Evolutionary conservation across 1,140 invertebrate genomes (phyloP).

Genomic region (Drosophila rhopaloa): DNA sequence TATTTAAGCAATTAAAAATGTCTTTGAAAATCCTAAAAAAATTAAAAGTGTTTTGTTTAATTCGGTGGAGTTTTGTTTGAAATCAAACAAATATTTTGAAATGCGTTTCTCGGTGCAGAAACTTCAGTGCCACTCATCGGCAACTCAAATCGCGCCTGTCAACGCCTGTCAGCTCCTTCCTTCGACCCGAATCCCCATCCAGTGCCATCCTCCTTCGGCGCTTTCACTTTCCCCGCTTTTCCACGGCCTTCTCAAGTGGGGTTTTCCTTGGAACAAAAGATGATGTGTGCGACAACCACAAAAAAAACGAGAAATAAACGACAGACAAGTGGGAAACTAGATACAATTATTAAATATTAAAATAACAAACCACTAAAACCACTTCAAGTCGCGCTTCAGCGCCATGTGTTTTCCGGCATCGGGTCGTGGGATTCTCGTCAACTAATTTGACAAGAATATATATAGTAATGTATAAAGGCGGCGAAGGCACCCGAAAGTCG

Average conservation of each 20-base stretch:
- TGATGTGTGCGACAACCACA: conserved; percentile 43
- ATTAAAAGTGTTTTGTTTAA: too few relatives aligned
- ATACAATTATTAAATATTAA: conserved; percentile 83
- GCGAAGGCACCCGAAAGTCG: neutral
- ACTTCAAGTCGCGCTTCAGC: conserved; percentile 71
- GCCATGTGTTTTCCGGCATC: conserved; percentile 42
- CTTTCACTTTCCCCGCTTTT: conserved; percentile 70
- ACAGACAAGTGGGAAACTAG: conserved; percentile 71
- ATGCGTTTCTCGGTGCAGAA: neutral
- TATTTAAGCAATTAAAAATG: too few relatives aligned
- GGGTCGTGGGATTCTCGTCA: conserved; percentile 58
- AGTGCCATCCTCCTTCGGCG: conserved; percentile 26
- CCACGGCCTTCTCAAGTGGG: conserved; percentile 67
- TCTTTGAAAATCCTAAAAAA: too few relatives aligned
- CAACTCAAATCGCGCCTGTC: conserved; percentile 42
- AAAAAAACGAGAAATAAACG: neutral
- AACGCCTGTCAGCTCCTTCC: conserved; percentile 48
- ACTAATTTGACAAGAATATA: conserved; percentile 55
- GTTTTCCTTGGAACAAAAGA: conserved; percentile 68
- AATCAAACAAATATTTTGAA: too few relatives aligned
- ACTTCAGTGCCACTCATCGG: conserved; percentile 14
- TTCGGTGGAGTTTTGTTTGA: too few relatives aligned
- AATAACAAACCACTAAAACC: conserved; percentile 60
- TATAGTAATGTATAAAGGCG: neutral
- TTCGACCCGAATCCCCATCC: conserved; percentile 10